A percentile compares a stretch with the other conserved stretches of the same genome.
These are phyloP conservation scores for Origma solitaria DNA, from an alignment of 2,113 vertebrate species.

Conservation along the genomic window DNA sequence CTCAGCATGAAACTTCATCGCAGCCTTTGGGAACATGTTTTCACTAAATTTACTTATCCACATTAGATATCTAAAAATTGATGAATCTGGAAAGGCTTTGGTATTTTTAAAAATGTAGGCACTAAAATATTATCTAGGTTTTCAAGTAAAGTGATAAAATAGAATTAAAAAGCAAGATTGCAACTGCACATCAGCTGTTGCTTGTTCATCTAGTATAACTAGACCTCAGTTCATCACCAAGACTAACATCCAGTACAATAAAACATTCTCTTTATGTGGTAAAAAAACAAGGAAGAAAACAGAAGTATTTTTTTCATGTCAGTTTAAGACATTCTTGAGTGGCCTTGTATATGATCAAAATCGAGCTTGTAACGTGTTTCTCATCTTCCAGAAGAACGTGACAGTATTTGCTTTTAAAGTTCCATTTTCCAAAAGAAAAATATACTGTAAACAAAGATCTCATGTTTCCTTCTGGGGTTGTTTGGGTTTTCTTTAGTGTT, in stretches of 20 bases:
- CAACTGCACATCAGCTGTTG: background rate
- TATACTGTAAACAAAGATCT: background rate
- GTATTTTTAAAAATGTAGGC: background rate
- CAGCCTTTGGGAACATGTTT: background rate
- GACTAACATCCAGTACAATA: background rate
- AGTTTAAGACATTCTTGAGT: conserved; percentile 17
- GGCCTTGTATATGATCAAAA: conserved; percentile 41
- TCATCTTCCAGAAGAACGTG: conserved; percentile 17
- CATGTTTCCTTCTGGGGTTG: background rate
- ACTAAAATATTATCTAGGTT: background rate
- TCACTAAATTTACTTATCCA: background rate
- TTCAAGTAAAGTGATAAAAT: background rate
- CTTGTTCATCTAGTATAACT: background rate
- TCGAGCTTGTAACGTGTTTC: conserved; percentile 9
- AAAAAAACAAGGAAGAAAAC: conserved; percentile 8
- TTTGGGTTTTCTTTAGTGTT: background rate
- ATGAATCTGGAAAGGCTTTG: background rate
- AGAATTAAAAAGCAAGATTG: background rate
- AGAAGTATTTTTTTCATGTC: conserved; percentile 1
- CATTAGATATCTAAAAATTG: background rate
- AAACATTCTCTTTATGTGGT: conserved; percentile 29
- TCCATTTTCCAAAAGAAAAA: background rate
- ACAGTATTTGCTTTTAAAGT: conserved; percentile 6
- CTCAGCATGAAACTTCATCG: background rate
- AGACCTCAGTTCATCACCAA: background rate